Conservation (phyloP, 2,888 invertebrate species). For the Rhorus exstirpatorius region DNA sequence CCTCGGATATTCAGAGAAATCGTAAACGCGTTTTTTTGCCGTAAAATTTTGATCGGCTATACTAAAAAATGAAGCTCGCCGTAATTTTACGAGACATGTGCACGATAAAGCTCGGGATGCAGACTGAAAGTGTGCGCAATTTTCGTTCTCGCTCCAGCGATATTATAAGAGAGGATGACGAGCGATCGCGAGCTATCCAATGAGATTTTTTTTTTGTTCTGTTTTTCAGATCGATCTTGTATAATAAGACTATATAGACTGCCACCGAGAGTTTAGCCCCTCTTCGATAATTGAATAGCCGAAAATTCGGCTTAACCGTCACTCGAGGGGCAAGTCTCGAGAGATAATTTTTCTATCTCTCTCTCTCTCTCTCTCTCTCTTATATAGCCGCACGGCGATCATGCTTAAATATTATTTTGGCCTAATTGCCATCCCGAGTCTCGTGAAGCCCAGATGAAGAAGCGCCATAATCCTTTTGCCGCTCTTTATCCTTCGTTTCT, state of each 20-base stretch:
- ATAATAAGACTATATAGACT: neutral
- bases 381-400: slow-evolving; percentile 37
- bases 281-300: slow-evolving; percentile 71
- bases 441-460: slow-evolving; percentile 48
- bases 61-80: slow-evolving; percentile 8
- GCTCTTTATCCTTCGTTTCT: slow-evolving; percentile 28
- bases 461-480: slow-evolving; percentile 32
- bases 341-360: slow-evolving; percentile 13
- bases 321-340: slow-evolving; percentile 23
- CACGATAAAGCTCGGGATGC: neutral
- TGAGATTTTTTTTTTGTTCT: slow-evolving; percentile 27
- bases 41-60: slow-evolving; percentile 19
- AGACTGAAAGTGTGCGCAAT: slow-evolving; percentile 21
- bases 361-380: no score
- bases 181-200: slow-evolving; percentile 49
- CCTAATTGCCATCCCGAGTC: slow-evolving; percentile 63
- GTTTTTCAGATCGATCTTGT: slow-evolving; percentile 19
- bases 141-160: slow-evolving; percentile 37
- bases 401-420: slow-evolving; percentile 60
- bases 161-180: slow-evolving; percentile 33
- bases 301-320: slow-evolving; percentile 64
- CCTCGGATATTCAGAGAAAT: no score
- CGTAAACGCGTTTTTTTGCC: slow-evolving; percentile 4
- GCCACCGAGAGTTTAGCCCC: slow-evolving; percentile 43
- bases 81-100: slow-evolving; percentile 15